These are phyloP conservation scores for Neoseiulus cucumeris DNA, from an alignment of 1,140 invertebrate species.

Conservation along the genomic window DNA sequence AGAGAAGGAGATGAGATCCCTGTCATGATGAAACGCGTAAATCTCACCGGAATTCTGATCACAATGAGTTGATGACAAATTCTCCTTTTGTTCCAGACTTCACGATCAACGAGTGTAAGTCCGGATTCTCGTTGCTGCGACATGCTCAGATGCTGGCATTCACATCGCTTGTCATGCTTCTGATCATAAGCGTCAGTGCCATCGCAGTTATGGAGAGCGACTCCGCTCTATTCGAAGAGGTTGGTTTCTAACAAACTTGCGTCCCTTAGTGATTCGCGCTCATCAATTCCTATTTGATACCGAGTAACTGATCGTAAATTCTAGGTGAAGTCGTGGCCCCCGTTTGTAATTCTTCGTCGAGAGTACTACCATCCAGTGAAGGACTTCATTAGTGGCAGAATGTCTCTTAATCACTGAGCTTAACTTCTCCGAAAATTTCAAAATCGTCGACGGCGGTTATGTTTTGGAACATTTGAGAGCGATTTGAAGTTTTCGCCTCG, in stretches of 20 bases:
- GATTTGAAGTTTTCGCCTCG: too few species aligned
- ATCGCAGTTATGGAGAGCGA: constrained; percentile 37
- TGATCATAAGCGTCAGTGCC: constrained; percentile 23
- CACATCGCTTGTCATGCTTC: constrained; percentile 34
- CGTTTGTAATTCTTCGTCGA: constrained; percentile 43
- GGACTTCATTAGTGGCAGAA: constrained; percentile 32
- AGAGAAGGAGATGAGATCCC: not conserved
- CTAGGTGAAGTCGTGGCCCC: constrained; percentile 5
- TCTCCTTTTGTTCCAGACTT: not conserved
- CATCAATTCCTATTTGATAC: not conserved
- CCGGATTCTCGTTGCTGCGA: not conserved
- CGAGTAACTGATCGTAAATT: not conserved
- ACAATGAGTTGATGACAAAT: not conserved
- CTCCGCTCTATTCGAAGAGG: constrained; percentile 40
- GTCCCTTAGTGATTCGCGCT: not conserved
- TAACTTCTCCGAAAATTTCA: too few species aligned
- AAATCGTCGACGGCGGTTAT: too few species aligned
- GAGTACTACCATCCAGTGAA: constrained; percentile 63
- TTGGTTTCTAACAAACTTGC: constrained; percentile 28
- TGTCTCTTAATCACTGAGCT: not conserved
- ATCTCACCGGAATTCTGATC: too few species aligned
- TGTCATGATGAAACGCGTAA: too few species aligned
- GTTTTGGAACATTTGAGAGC: too few species aligned
- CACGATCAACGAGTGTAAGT: not conserved
- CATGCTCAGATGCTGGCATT: constrained; percentile 37